Evolutionary conservation across 1,140 invertebrate genomes (phyloP).

Genomic region (Zaprionus vittiger): DNA sequence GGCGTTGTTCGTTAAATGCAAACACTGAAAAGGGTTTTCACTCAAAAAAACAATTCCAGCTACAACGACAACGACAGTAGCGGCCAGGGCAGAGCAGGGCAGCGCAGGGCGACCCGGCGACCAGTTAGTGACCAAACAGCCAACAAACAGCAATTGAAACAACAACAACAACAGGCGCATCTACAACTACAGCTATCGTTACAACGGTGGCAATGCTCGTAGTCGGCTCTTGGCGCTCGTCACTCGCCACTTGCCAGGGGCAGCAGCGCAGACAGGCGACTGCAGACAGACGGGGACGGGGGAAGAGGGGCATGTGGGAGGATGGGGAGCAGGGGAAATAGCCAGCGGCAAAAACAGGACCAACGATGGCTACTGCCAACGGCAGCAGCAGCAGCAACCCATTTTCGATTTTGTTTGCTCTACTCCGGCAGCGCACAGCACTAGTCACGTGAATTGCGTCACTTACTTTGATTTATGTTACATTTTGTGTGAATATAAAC

Average conservation of each 20-base stretch:
- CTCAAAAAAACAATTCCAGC: slow-evolving; percentile 11
- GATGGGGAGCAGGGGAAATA: background rate
- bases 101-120: slow-evolving; percentile 4
- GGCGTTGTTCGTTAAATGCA: slow-evolving; percentile 81
- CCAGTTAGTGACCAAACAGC: slow-evolving; percentile 49
- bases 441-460: slow-evolving; percentile 17
- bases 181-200: background rate
- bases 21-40: slow-evolving; percentile 80
- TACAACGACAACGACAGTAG: slow-evolving; percentile 55
- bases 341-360: slow-evolving; percentile 21
- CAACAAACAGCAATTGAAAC: slow-evolving; percentile 23
- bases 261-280: slow-evolving; percentile 14
- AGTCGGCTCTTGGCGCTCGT: slow-evolving; percentile 2
- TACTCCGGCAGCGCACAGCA: slow-evolving; percentile 40
- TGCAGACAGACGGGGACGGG: background rate
- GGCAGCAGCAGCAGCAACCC: slow-evolving; percentile 60
- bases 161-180: background rate
- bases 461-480: background rate
- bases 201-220: slow-evolving; percentile 12
- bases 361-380: slow-evolving; percentile 22
- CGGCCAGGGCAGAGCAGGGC: background rate
- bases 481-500: background rate
- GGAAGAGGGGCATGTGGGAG: slow-evolving; percentile 1
- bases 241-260: slow-evolving; percentile 25
- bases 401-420: slow-evolving; percentile 77